These are phyloP conservation scores for Camelus dromedarius DNA, from an alignment of 2,113 vertebrate genomes.

Conservation along the genomic window DNA sequence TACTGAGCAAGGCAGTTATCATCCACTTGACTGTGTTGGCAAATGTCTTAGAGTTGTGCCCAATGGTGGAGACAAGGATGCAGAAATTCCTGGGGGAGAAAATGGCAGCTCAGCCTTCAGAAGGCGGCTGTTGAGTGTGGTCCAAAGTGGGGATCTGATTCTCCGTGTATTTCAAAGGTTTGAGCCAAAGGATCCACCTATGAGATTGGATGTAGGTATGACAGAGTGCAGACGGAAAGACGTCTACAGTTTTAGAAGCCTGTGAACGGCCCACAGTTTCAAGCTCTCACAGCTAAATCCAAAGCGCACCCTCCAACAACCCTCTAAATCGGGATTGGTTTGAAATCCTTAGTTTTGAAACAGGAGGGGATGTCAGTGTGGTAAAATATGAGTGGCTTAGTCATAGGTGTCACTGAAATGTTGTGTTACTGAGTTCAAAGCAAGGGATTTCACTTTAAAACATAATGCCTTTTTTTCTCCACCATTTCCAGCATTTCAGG, in stretches of 20 bases:
- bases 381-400: not conserved
- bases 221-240: not conserved
- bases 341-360: not conserved
- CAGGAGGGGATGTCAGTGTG: not conserved
- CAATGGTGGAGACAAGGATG: no score
- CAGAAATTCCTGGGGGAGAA: accelerated
- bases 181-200: not conserved
- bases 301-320: not conserved
- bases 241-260: not conserved
- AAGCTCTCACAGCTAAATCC: not conserved
- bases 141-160: not conserved
- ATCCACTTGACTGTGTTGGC: not conserved
- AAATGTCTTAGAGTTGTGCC: not conserved
- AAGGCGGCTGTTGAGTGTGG: no score
- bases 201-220: accelerated
- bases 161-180: not conserved
- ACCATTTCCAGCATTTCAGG: not conserved
- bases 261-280: not conserved
- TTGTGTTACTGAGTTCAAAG: not conserved
- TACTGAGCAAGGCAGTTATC: accelerated
- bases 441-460: not conserved
- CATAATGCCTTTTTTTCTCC: not conserved
- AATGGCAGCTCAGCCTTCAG: accelerated
- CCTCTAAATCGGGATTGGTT: not conserved
- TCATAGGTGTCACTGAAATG: not conserved